Base-by-base conservation (phyloP, 1,140 invertebrate genomes). In the Phymorhynchus buccinoides region DNA sequence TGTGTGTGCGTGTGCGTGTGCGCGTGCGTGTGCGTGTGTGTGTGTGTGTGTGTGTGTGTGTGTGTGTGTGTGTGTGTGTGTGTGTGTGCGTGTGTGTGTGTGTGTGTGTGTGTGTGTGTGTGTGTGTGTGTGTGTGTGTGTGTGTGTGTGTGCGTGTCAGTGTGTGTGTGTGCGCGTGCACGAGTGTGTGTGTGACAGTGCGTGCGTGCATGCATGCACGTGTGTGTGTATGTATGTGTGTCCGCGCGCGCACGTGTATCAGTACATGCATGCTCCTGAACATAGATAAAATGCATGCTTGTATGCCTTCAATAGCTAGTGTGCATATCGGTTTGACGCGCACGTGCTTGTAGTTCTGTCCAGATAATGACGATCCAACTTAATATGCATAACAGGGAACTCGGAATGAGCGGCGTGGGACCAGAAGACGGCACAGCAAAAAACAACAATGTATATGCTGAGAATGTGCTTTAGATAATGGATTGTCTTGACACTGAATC, bases 1-100 rank as follows among this genome's bases (percentile, higher is more conserved):
- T 66, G 62, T 66, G 62, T 66, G 62, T 27, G 62, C n/a, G 62
- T 66, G 62, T 66, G 27, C n/a, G 62, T 27, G 27, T 66, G 62
- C n/a, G 62, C n/a, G 62, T 66, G 27, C n/a, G 62, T 66, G 62
- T 66, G 62, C n/a, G 16, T 18, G 16, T 66, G 62, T 30, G 16
- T 30, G n/a, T 66, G 62, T 27, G 16, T 66, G 16, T 27, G 16
- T 66, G 16, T 66, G 62, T 18, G n/a, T 30, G 62, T 66, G 62
- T 66, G 62, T 66, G 62, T 66, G 62, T 66, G 62, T 66, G 62
- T 77, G 37, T 35, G 30, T 84, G 56, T 78, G 56, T 52, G 37
- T 52, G 62, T 82, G 30, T 62, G 62, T 62, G 42, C 39, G 68
- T 83, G 66, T 68, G 27, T 83, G 81, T 83, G 81, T 68, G 68